A percentile compares a stretch with the other conserved stretches of the same genome.
Conservation (phyloP, 2,113 vertebrate species). For the Myiopsitta monachus region DNA sequence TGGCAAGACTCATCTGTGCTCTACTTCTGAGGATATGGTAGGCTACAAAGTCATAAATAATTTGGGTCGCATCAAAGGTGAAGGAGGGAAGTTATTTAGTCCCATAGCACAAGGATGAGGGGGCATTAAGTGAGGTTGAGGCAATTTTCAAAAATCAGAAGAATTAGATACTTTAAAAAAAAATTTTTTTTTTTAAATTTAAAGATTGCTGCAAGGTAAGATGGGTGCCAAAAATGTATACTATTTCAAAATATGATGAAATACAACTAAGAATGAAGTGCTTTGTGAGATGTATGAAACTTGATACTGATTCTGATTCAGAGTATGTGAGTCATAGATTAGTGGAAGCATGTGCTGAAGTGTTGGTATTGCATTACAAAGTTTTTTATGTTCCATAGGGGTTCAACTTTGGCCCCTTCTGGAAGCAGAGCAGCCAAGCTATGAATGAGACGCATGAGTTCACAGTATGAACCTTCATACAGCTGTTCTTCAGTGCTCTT, state of each 20-base stretch:
- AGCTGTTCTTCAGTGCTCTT: neutral
- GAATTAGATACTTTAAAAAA: neutral
- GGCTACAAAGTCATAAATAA: neutral
- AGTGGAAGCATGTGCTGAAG: neutral
- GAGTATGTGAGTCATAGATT: fast-evolving
- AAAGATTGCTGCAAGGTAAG: neutral
- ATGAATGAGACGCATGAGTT: neutral
- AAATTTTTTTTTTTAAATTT: neutral
- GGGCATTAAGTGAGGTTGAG: neutral
- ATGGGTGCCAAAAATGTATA: neutral
- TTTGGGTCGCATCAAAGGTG: neutral
- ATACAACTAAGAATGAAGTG: neutral
- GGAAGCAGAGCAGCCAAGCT: neutral
- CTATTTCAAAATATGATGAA: neutral
- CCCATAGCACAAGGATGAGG: neutral
- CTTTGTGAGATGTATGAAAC: neutral
- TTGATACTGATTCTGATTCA: neutral
- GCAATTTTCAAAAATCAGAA: neutral
- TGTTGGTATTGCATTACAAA: neutral
- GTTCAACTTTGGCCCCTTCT: neutral
- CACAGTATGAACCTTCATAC: neutral
- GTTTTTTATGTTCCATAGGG: neutral
- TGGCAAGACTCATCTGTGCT: neutral
- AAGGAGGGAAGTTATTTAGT: neutral
- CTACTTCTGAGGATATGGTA: neutral